Evolutionary conservation across 2,113 vertebrate species (phyloP).

Genomic region (Malaclemys terrapin): DNA sequence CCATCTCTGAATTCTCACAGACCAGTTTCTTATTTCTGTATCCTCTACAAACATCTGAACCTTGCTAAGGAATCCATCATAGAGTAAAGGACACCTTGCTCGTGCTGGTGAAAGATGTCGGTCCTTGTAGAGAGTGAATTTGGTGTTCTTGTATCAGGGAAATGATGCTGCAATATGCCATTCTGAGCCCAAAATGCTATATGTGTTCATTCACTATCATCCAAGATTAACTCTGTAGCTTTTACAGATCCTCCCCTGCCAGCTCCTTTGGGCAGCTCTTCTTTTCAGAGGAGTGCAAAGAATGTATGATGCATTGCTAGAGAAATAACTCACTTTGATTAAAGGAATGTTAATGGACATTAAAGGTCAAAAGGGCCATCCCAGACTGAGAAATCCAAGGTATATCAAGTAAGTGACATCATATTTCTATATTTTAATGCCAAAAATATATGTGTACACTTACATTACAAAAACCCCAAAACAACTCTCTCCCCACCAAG

Average conservation of each 20-base stretch:
- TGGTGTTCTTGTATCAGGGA: neutral
- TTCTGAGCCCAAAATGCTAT: fast-evolving
- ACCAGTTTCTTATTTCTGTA: neutral
- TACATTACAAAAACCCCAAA: neutral
- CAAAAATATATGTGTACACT: neutral
- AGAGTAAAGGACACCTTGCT: fast-evolving
- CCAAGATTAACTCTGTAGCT: neutral
- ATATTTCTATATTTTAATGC: fast-evolving
- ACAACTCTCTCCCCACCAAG: neutral
- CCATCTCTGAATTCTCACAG: neutral
- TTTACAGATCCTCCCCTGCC: neutral
- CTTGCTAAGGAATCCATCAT: fast-evolving
- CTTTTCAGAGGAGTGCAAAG: neutral
- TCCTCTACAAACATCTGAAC: neutral
- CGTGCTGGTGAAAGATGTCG: neutral
- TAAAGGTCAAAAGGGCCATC: neutral
- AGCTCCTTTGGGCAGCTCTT: neutral
- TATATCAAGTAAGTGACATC: neutral
- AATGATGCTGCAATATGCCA: fast-evolving
- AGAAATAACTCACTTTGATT: neutral
- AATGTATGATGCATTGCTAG: neutral
- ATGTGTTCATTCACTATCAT: fast-evolving
- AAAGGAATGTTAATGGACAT: neutral
- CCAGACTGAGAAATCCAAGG: neutral
- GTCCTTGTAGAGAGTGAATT: fast-evolving